Conservation (phyloP, 1,140 invertebrate species). For the Aricia agestis region DNA sequence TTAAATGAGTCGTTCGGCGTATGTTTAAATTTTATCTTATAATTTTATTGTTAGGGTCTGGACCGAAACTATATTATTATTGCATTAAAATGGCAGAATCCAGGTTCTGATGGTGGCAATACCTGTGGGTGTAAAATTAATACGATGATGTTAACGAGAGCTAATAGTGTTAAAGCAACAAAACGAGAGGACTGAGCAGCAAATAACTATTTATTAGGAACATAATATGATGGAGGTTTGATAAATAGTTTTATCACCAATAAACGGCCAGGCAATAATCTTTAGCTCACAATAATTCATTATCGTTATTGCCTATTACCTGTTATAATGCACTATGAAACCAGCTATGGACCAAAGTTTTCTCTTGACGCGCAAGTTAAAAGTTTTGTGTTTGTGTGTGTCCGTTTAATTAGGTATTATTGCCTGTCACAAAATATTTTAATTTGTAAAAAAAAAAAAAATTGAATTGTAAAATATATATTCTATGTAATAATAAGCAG, state of each 20-base stretch:
- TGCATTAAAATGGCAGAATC: no score
- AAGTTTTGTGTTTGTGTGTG: no score
- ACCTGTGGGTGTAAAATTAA: neutral
- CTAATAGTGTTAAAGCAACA: neutral
- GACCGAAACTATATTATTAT: no score
- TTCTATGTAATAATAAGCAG: no score
- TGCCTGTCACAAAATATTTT: no score
- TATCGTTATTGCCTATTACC: neutral
- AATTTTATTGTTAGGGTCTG: no score
- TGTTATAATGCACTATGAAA: neutral
- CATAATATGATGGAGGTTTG: neutral
- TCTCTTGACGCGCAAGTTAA: no score
- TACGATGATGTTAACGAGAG: neutral
- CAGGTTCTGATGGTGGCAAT: neutral
- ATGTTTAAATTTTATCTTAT: no score
- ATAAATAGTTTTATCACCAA: constrained; percentile 3
- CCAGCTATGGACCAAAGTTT: neutral
- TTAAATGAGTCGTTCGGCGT: no score
- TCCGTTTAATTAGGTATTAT: no score
- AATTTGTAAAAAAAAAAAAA: no score
- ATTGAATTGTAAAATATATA: no score
- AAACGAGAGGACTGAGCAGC: neutral
- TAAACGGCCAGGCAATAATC: neutral
- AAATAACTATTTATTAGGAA: neutral
- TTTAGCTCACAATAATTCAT: neutral